Conservation (phyloP, 2,888 invertebrate genomes). For the Sericinus montela region DNA sequence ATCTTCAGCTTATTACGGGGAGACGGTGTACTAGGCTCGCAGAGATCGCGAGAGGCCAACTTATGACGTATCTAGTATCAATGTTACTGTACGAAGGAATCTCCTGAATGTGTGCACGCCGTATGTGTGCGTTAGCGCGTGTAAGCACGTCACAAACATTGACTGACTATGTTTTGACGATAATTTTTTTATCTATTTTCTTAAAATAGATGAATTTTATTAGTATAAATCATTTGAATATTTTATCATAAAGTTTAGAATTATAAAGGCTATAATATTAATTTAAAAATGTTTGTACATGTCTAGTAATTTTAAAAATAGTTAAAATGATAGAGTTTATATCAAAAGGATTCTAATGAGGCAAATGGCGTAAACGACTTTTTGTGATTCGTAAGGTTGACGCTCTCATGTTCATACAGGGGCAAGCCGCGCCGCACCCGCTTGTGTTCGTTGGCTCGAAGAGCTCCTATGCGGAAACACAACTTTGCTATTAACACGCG, state of each 20-base stretch:
- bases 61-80: conserved; percentile 61
- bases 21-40: conserved; percentile 68
- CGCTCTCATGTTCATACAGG: conserved; percentile 72
- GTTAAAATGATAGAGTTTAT: background rate
- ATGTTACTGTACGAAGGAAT: conserved; percentile 42
- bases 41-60: conserved; percentile 58
- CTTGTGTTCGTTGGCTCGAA: conserved; percentile 62
- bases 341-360: background rate
- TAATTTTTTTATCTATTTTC: conserved; percentile 31
- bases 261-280: no score
- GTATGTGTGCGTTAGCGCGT: conserved; percentile 54
- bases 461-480: conserved; percentile 76
- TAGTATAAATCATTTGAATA: no score
- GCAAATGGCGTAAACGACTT: conserved; percentile 52
- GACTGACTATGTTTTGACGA: conserved; percentile 29
- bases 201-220: no score
- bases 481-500: conserved; percentile 75
- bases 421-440: conserved; percentile 61
- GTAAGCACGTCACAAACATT: conserved; percentile 57
- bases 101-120: conserved; percentile 33
- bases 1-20: conserved; percentile 77
- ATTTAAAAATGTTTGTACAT: background rate
- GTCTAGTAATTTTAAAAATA: background rate
- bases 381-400: conserved; percentile 77
- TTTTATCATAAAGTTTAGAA: background rate